A percentile compares a stretch with the other conserved stretches of the same genome.
Conservation (phyloP, 2,797 vertebrate species). For the Oreonectes daqikongensis region DNA sequence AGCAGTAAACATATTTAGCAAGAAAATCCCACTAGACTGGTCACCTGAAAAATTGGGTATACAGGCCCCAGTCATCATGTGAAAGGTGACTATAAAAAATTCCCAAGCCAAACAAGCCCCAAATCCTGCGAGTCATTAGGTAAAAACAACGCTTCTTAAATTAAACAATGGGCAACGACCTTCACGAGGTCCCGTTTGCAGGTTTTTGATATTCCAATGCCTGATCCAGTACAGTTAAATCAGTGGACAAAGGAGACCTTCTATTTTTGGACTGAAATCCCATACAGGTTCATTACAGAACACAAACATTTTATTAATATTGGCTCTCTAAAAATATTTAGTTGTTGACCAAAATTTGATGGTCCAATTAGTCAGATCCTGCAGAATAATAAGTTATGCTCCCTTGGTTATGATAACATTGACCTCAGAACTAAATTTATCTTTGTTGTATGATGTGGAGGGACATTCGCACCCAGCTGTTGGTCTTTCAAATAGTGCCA, state of each 20-base stretch:
- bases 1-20: background rate
- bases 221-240: background rate
- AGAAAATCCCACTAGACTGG: background rate
- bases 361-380: constrained; percentile 51
- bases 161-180: background rate
- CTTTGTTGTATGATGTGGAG: constrained; percentile 49
- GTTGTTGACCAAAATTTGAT: background rate
- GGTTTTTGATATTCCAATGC: background rate
- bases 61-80: constrained; percentile 20
- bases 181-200: constrained; percentile 15
- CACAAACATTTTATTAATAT: constrained; percentile 28
- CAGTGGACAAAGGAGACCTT: constrained; percentile 7
- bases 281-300: constrained; percentile 1
- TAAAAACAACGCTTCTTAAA: constrained; percentile 12
- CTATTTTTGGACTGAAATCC: constrained; percentile 18
- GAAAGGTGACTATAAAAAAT: constrained; percentile 15
- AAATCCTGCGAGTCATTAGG: constrained; percentile 4
- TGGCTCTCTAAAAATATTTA: background rate
- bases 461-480: constrained; percentile 47
- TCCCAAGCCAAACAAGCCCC: background rate
- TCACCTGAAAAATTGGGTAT: background rate
- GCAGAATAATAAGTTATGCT: constrained; percentile 43
- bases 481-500: constrained; percentile 56
- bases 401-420: constrained; percentile 44
- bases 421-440: constrained; percentile 50